These are phyloP conservation scores for Phoebastria nigripes DNA, from an alignment of 2,797 vertebrate genomes.

Conservation along the genomic window DNA sequence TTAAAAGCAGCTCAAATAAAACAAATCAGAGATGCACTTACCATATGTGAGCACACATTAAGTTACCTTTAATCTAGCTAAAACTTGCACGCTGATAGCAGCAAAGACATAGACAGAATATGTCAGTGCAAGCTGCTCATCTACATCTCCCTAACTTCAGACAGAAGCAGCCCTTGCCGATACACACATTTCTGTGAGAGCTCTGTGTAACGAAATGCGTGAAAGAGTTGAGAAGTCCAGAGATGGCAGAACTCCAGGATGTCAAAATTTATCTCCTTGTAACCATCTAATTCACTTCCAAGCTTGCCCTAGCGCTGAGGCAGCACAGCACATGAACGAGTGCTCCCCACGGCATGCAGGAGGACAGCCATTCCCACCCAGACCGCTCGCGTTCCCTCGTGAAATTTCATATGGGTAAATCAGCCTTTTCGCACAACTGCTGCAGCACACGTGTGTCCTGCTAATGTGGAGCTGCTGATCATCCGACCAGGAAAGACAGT, in stretches of 20 bases:
- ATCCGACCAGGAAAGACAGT: background rate
- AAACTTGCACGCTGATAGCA: background rate
- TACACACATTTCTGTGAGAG: background rate
- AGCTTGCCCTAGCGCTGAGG: background rate
- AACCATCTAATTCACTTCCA: background rate
- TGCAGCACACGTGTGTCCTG: accelerated
- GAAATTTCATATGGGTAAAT: background rate
- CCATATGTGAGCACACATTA: background rate
- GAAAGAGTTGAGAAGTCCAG: background rate
- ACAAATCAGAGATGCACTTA: background rate
- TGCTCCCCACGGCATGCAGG: accelerated
- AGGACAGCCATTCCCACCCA: background rate
- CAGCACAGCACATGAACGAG: background rate
- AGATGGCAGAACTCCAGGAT: background rate
- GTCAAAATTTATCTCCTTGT: background rate
- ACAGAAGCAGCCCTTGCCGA: background rate
- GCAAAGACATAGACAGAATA: background rate
- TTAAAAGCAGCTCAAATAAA: background rate
- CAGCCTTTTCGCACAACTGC: background rate
- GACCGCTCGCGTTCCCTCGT: accelerated
- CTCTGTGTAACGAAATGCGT: background rate
- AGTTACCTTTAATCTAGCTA: background rate
- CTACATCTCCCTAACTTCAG: background rate
- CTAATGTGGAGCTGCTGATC: background rate
- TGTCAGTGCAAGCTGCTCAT: background rate